Conservation (phyloP, 1,140 invertebrate genomes). For the Trichonephila clavata region DNA sequence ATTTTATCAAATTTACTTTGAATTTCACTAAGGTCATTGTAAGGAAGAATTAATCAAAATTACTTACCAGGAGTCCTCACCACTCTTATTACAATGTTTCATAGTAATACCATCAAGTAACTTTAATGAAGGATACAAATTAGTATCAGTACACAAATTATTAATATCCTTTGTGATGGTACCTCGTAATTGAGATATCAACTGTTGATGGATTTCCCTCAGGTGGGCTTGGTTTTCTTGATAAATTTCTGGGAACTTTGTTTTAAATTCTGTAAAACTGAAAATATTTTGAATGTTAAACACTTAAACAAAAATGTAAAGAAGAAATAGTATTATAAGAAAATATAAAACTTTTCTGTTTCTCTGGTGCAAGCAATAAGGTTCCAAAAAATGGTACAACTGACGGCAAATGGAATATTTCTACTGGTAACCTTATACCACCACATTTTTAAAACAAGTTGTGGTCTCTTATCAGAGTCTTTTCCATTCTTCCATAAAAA, state of each 20-base stretch:
- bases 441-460: no score
- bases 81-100: background rate
- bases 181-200: background rate
- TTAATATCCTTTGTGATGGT: background rate
- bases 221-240: background rate
- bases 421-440: no score
- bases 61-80: background rate
- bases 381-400: no score
- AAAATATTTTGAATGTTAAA: background rate
- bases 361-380: no score
- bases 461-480: no score
- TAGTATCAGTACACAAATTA: background rate
- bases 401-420: no score
- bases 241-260: background rate
- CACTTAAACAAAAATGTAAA: no score
- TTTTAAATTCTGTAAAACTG: background rate
- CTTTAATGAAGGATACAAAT: background rate
- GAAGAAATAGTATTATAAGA: no score
- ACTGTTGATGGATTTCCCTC: background rate
- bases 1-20: background rate
- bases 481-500: no score
- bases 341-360: no score
- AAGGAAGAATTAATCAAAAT: background rate
- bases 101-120: background rate
- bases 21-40: background rate